Percentiles rank a stretch among this genome's conserved stretches.
Conservation (phyloP, 2,113 vertebrate species). For the Chinchilla lanigera region DNA sequence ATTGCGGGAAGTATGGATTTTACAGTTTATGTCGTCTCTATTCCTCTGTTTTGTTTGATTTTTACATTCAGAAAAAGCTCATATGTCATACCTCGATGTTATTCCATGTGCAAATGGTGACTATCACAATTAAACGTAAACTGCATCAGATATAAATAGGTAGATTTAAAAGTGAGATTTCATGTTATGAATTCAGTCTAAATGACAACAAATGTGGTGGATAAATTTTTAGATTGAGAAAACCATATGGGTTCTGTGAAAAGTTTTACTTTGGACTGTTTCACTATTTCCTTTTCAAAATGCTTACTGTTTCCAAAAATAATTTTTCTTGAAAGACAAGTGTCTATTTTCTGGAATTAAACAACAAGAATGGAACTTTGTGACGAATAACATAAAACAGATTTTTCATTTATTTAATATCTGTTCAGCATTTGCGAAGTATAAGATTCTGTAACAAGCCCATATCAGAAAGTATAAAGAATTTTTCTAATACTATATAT, state of each 20-base stretch:
- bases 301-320: not conserved
- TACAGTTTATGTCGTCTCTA: not conserved
- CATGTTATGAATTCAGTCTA: not conserved
- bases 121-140: not conserved
- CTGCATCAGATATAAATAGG: not conserved
- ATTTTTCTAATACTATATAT: not conserved
- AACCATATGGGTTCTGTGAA: not conserved
- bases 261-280: slow-evolving; percentile 30
- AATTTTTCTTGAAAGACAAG: slow-evolving; percentile 42
- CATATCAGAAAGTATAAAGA: not conserved
- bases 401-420: not conserved
- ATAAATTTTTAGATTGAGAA: not conserved
- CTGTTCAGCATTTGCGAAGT: not conserved
- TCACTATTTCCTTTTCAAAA: not conserved
- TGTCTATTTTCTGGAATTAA: not conserved
- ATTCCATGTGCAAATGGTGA: not conserved
- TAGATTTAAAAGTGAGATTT: not conserved
- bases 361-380: not conserved
- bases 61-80: not conserved
- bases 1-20: not conserved
- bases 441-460: not conserved
- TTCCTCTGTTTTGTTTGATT: not conserved
- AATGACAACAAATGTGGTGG: not conserved
- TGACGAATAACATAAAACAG: not conserved
- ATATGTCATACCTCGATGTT: not conserved